Evolutionary conservation across 1,140 invertebrate genomes (phyloP).

Genomic region (Neomicropteryx cornuta): DNA sequence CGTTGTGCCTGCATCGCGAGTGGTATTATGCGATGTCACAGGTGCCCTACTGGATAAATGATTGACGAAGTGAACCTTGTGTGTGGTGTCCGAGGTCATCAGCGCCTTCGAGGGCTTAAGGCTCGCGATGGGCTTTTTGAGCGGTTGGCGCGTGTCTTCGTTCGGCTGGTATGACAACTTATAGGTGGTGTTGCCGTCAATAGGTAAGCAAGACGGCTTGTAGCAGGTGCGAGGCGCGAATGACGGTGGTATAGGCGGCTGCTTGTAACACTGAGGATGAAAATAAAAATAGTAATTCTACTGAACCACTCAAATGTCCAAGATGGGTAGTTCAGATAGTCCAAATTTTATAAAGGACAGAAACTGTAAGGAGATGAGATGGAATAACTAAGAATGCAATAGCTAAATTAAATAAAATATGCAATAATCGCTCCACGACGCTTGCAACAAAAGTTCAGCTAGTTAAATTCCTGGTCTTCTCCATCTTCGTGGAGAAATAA

Average conservation of each 20-base stretch:
- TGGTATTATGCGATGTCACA: neutral
- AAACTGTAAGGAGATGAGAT: no score
- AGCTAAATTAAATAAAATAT: no score
- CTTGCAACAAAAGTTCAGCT: no score
- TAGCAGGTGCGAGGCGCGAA: constrained; percentile 31
- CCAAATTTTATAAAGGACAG: no score
- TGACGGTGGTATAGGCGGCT: constrained; percentile 30
- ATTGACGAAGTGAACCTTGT: constrained; percentile 41
- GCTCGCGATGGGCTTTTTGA: constrained; percentile 29
- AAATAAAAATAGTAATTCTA: neutral
- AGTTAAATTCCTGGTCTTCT: no score
- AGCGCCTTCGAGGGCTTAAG: constrained; percentile 39
- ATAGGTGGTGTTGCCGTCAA: constrained; percentile 43
- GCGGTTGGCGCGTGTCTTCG: constrained; percentile 27
- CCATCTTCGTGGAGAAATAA: no score
- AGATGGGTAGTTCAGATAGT: no score
- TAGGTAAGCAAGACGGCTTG: constrained; percentile 25
- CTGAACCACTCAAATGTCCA: neutral
- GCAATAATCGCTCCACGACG: no score
- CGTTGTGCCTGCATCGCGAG: no score
- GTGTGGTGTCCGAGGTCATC: constrained; percentile 44
- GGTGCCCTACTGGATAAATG: neutral
- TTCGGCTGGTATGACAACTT: constrained; percentile 34
- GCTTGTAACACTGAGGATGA: constrained; percentile 33
- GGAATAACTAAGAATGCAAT: no score